Percentiles rank a stretch among this genome's conserved stretches.
These are phyloP conservation scores for Kradibia gibbosae DNA, from an alignment of 1,140 invertebrate genomes.

Conservation along the genomic window DNA sequence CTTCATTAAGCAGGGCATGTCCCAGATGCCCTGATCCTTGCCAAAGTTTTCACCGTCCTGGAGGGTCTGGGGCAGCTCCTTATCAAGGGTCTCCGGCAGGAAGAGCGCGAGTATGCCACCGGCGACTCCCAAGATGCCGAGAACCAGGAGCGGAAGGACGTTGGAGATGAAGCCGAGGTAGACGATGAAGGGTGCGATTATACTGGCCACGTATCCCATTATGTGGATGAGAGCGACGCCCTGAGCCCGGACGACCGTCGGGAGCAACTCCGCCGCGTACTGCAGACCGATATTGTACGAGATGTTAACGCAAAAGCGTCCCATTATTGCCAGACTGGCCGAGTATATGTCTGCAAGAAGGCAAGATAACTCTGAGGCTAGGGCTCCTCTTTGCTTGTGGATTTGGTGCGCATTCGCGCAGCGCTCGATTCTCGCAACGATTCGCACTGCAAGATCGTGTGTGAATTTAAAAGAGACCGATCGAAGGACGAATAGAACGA, in stretches of 20 bases:
- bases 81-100: slow-evolving; percentile 87
- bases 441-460: too few species aligned
- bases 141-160: slow-evolving; percentile 80
- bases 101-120: slow-evolving; percentile 83
- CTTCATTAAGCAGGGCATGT: slow-evolving; percentile 82
- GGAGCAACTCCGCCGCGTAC: slow-evolving; percentile 89
- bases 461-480: too few species aligned
- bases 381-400: too few species aligned
- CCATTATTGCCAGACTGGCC: slow-evolving; percentile 82
- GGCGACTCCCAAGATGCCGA: slow-evolving; percentile 81
- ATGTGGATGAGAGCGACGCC: slow-evolving; percentile 89
- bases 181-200: slow-evolving; percentile 86
- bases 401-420: neutral
- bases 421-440: too few species aligned
- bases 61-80: slow-evolving; percentile 86
- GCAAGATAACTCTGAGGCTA: neutral
- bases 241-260: slow-evolving; percentile 89
- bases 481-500: too few species aligned
- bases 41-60: slow-evolving; percentile 90
- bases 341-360: slow-evolving; percentile 76
- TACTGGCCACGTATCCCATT: slow-evolving; percentile 87
- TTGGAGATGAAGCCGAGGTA: slow-evolving; percentile 82
- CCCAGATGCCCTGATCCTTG: slow-evolving; percentile 83
- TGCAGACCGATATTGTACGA: slow-evolving; percentile 92
- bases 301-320: slow-evolving; percentile 88